Conservation (phyloP, 2,797 vertebrate species). For the Chaetodon trifasciatus region DNA sequence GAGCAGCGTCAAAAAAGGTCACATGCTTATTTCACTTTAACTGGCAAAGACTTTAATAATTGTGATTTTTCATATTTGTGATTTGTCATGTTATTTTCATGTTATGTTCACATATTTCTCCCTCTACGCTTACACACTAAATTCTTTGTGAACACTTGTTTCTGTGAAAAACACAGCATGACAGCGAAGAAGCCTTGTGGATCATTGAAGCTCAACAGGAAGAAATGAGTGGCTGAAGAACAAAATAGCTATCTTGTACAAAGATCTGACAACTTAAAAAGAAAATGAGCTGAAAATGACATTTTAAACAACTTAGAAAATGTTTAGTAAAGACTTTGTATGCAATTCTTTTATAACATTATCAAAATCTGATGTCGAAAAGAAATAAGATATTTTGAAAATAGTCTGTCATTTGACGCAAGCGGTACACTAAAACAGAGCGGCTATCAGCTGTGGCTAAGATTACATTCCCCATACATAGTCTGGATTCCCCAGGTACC, state of each 20-base stretch:
- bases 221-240: not conserved
- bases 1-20: too few relatives aligned
- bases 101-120: too few relatives aligned
- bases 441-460: conserved; percentile 62
- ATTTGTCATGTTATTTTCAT: too few relatives aligned
- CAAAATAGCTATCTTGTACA: not conserved
- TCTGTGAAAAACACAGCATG: too few relatives aligned
- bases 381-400: conserved; percentile 18
- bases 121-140: too few relatives aligned
- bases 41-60: too few relatives aligned
- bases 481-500: conserved; percentile 78
- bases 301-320: not conserved
- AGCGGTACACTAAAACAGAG: conserved; percentile 24
- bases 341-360: not conserved
- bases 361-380: not conserved
- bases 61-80: too few relatives aligned
- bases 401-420: conserved; percentile 30
- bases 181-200: not conserved
- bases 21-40: too few relatives aligned
- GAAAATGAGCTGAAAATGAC: not conserved
- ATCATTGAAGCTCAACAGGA: not conserved
- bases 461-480: conserved; percentile 74
- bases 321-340: not conserved
- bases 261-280: not conserved
- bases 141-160: too few relatives aligned